Evolutionary conservation across 2,888 invertebrate species (phyloP).

Genomic region (Metacarcinus magister): DNA sequence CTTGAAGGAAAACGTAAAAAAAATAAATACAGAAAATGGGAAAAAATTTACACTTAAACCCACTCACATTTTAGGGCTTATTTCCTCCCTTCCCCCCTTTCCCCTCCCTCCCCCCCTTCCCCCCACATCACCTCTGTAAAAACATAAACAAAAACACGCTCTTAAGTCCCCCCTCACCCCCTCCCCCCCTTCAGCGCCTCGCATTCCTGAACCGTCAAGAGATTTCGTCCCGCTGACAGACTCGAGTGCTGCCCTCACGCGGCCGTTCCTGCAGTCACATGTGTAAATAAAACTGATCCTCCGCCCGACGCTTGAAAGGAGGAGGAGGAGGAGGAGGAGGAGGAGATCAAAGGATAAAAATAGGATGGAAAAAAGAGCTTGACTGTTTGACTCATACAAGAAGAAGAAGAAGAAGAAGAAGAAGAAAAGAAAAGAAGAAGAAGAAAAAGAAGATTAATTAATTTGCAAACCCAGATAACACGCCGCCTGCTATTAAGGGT

Average conservation of each 20-base stretch:
- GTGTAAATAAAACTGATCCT: background rate
- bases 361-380: background rate
- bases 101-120: background rate
- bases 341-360: background rate
- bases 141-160: no score
- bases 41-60: background rate
- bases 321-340: background rate
- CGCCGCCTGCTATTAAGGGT: background rate
- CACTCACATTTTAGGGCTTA: background rate
- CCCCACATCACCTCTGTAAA: background rate
- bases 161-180: no score
- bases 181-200: background rate
- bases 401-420: slow-evolving; percentile 2
- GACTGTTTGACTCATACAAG: background rate
- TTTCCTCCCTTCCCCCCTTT: background rate
- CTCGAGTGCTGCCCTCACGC: background rate
- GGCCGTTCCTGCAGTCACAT: background rate
- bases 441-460: background rate
- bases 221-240: background rate
- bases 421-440: background rate
- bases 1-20: background rate
- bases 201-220: slow-evolving; percentile 7
- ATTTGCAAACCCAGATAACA: background rate
- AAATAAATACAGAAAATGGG: background rate
- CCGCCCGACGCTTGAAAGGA: background rate